A percentile compares a stretch with the other conserved stretches of the same genome.
Conservation (phyloP, 2,888 invertebrate species). For the Caenorhabditis afra region DNA sequence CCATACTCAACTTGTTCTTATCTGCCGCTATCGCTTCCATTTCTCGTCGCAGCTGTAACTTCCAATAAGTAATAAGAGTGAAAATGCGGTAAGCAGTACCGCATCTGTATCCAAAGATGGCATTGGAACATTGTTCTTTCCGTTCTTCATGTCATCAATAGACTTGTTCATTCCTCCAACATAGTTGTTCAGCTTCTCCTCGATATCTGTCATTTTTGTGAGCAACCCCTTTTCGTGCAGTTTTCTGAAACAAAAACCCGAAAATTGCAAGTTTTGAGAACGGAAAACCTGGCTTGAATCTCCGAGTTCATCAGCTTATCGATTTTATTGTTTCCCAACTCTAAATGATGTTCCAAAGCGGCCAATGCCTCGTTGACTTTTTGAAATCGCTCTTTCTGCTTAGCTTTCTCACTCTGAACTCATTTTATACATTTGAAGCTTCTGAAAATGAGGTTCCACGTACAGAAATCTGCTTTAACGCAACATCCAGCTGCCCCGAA, state of each 20-base stretch:
- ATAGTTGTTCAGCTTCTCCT: constrained; percentile 73
- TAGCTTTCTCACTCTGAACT: constrained; percentile 72
- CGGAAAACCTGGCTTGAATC: constrained; percentile 60
- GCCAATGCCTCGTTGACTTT: constrained; percentile 79
- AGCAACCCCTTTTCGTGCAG: constrained; percentile 79
- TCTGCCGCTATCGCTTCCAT: constrained; percentile 80
- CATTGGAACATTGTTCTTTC: constrained; percentile 73
- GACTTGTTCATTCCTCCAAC: constrained; percentile 73
- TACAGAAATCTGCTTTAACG: constrained; percentile 64
- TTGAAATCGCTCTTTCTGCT: constrained; percentile 77
- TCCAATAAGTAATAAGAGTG: too few species aligned
- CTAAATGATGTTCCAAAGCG: constrained; percentile 77
- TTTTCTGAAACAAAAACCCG: constrained; percentile 71
- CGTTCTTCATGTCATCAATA: constrained; percentile 77
- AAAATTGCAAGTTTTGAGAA: too few species aligned
- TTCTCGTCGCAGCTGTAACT: constrained; percentile 77
- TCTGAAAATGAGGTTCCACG: background rate
- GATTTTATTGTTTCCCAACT: constrained; percentile 78
- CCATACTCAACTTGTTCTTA: constrained; percentile 80
- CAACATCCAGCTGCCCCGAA: constrained; percentile 67
- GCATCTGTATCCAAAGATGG: constrained; percentile 78
- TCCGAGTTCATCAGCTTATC: constrained; percentile 74
- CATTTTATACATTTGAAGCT: too few species aligned
- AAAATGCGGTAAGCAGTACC: too few species aligned
- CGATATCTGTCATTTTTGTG: constrained; percentile 75